Conservation (phyloP, 2,113 vertebrate genomes). For the Cyphomyrus plagiostoma region DNA sequence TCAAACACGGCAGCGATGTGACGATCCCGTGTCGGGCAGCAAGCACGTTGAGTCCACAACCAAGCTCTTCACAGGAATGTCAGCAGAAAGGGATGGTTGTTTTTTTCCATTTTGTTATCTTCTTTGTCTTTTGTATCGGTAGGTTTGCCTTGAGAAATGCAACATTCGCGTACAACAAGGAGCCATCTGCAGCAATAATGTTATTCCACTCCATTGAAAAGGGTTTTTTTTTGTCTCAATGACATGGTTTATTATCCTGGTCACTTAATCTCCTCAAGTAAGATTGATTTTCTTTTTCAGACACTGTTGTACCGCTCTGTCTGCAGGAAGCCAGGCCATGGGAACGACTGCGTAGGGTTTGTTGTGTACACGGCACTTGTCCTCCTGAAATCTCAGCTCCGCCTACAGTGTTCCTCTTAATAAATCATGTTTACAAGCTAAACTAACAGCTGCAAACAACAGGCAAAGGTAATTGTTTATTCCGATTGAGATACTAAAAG, state of each 20-base stretch:
- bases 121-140: constrained; percentile 37
- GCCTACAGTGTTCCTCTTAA: neutral
- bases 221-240: constrained; percentile 44
- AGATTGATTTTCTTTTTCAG: constrained; percentile 61
- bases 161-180: constrained; percentile 45
- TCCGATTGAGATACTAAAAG: neutral
- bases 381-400: neutral
- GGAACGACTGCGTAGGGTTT: constrained; percentile 45
- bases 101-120: constrained; percentile 35
- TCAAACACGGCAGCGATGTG: neutral
- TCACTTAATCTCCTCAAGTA: constrained; percentile 62
- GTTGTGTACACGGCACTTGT: neutral
- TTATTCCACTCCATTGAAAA: constrained; percentile 45
- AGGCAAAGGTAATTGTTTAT: neutral
- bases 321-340: constrained; percentile 47
- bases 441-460: neutral
- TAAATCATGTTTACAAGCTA: neutral
- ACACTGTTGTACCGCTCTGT: constrained; percentile 46
- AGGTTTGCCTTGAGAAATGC: constrained; percentile 42
- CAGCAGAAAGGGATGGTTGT: constrained; percentile 19
- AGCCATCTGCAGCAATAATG: constrained; percentile 48
- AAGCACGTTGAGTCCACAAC: neutral
- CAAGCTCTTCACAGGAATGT: neutral
- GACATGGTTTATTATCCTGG: constrained; percentile 59
- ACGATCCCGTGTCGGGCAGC: neutral